These are phyloP conservation scores for Pagrus major DNA, from an alignment of 2,113 vertebrate species.

Conservation along the genomic window DNA sequence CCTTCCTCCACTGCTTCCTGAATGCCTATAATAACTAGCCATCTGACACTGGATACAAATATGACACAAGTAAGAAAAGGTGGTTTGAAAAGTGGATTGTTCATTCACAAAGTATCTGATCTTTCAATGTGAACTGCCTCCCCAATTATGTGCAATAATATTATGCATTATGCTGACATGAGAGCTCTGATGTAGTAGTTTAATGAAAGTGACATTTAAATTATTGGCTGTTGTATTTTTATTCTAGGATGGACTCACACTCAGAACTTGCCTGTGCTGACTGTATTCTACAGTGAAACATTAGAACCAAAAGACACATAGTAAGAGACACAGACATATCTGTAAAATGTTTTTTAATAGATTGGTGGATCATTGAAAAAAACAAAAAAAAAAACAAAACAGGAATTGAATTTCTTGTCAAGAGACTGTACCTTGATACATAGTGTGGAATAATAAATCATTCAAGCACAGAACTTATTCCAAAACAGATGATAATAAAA, in stretches of 20 bases:
- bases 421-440: constrained; percentile 58
- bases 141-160: too few species aligned
- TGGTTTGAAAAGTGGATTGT: not conserved
- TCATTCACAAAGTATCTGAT: not conserved
- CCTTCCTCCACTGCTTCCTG: not conserved
- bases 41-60: not conserved
- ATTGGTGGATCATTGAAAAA: constrained; percentile 60
- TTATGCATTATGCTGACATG: not conserved
- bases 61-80: too few species aligned
- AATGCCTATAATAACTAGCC: not conserved
- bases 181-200: not conserved
- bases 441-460: constrained; percentile 53
- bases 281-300: not conserved
- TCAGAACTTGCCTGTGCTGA: not conserved
- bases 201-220: not conserved
- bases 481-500: constrained; percentile 59
- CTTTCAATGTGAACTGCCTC: not conserved
- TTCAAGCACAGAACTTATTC: constrained; percentile 59
- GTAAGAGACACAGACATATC: constrained; percentile 9
- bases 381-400: constrained; percentile 33
- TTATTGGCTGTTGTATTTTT: not conserved
- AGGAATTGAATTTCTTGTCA: constrained; percentile 43
- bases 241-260: not conserved
- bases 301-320: constrained; percentile 20
- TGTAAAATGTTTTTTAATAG: constrained; percentile 76